phyloP scores from a whole-genome alignment of 2,113 vertebrate species.

The Odontophorus gujanensis region DNA sequence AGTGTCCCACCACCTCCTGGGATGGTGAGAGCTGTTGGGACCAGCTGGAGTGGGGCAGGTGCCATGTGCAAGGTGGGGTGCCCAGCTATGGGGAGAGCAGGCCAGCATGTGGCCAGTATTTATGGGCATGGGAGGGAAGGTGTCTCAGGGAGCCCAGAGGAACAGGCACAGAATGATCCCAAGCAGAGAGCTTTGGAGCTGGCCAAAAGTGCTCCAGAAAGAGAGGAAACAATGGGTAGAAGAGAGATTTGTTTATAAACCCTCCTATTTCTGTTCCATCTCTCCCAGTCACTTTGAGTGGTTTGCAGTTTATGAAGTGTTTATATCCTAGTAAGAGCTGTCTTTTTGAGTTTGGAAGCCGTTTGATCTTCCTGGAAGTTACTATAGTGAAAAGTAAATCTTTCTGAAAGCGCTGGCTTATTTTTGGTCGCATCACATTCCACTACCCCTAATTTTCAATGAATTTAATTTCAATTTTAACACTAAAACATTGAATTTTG shows the following conservation, averaged over 20 bases:
- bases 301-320: background rate
- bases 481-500: background rate
- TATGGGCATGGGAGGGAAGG: background rate
- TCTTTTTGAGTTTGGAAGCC: background rate
- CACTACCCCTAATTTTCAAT: background rate
- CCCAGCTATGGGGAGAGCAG: background rate
- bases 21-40: background rate
- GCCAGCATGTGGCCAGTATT: background rate
- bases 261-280: constrained; percentile 1
- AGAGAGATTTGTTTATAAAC: constrained; percentile 28
- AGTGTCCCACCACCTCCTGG: no score
- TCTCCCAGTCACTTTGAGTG: background rate
- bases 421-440: background rate
- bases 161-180: background rate
- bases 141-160: background rate
- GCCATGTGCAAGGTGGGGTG: fast-evolving
- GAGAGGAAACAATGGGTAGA: background rate
- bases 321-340: background rate
- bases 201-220: background rate
- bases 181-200: background rate
- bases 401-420: background rate
- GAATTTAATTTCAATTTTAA: background rate
- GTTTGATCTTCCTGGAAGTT: constrained; percentile 12
- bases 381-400: constrained; percentile 6
- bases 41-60: no score